Base-by-base conservation (phyloP, 2,888 invertebrate genomes). In the Acronicta aceris region DNA sequence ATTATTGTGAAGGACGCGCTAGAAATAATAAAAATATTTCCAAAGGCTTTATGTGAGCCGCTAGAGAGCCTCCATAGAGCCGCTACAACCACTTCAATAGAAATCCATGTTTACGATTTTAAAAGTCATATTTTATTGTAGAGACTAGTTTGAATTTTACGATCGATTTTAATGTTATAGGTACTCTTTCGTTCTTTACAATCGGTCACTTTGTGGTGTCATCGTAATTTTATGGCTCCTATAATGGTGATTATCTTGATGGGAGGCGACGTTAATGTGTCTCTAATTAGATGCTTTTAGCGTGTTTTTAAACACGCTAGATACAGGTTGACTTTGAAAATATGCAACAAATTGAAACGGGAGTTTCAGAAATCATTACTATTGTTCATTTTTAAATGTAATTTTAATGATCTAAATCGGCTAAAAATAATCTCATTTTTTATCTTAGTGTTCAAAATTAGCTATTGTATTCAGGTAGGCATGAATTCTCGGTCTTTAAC, bases 71-170 rank as follows among this genome's bases (percentile, higher is more conserved):
- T 84, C 81, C 76, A 51, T 49, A 45, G 21, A 21, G 21, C 21
- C 21, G 71, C 75, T 55, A 74, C 62, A 59, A 57, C 60, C 40
- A 21, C 21, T 73, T 87, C 81, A 89, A 90, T 87, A 86, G 87
- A 53, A 76, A 81, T 84, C 80, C 80, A 83, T 84, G 81, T 85
- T 84, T 83, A 85, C 85, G 81, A 87, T 88, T 89, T 84, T 77
- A 82, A 88, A 87, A 89, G 85, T 89, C 84, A 91, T 89, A 90
- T 88, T 90, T 91, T 89, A 90, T 86, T 85, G 80, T 79, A 66
- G 75, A 74, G 65, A 72, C 68, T 71, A 73, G 76, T 81, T 83
- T 79, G 81, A 81, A 89, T 89, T 93, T 94, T 89, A 93, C 86
- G 87, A 83, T 69, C 74, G 75, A 86, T 89, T 89, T 87, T 85